phyloP scores from a whole-genome alignment of 2,797 vertebrate genomes.

The Spinus pinus region DNA sequence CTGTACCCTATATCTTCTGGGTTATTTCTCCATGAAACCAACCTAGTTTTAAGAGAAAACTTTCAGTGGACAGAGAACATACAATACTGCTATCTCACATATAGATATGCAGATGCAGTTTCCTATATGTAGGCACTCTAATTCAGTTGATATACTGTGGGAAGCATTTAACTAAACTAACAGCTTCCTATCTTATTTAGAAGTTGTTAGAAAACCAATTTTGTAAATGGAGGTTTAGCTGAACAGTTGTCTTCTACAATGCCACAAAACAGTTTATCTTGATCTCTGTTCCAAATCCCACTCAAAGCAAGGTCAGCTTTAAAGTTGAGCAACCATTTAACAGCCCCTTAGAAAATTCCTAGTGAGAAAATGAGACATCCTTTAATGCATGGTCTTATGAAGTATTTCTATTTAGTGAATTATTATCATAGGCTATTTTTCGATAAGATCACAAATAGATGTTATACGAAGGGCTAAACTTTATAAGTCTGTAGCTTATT shows the following conservation, averaged over 20 bases:
- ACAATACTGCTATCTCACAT: accelerated
- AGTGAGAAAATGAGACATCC: not conserved
- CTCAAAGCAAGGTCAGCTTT: not conserved
- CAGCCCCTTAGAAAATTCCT: not conserved
- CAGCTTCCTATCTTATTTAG: not conserved
- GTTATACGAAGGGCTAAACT: not conserved
- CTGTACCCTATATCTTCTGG: not conserved
- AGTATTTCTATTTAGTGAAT: not conserved
- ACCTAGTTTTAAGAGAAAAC: not conserved
- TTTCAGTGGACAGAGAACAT: not conserved
- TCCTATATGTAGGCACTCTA: not conserved
- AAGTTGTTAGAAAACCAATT: not conserved
- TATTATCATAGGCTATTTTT: not conserved
- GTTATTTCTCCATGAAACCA: not conserved
- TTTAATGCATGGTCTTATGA: not conserved
- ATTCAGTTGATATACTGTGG: not conserved
- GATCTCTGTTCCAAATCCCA: not conserved
- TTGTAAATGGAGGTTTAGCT: not conserved
- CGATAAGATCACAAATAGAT: not conserved
- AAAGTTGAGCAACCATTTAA: not conserved
- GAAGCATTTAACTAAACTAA: not conserved
- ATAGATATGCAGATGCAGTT: not conserved
- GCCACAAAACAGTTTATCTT: not conserved
- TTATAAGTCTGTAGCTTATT: not conserved
- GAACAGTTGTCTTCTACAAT: not conserved